These are phyloP conservation scores for Sciurus niger DNA, from an alignment of 2,113 vertebrate species.

Conservation along the genomic window DNA sequence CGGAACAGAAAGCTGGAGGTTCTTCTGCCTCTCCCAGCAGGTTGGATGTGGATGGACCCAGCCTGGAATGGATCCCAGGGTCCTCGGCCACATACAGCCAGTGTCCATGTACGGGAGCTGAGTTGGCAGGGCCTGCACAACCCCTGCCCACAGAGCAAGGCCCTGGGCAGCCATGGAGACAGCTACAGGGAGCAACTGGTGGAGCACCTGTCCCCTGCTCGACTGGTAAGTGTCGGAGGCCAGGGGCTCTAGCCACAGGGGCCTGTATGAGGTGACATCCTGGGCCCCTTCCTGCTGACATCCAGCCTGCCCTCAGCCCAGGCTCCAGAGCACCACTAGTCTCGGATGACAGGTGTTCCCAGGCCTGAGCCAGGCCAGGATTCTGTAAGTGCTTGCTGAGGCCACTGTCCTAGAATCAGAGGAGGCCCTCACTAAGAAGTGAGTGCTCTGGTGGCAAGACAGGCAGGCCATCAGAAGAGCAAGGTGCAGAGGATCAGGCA, in stretches of 20 bases:
- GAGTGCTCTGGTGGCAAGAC: not conserved
- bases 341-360: not conserved
- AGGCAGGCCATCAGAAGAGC: fast-evolving
- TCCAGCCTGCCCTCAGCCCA: not conserved
- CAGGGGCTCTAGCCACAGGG: not conserved
- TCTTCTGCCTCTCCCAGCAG: conserved; percentile 22
- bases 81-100: conserved; percentile 83
- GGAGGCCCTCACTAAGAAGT: not conserved
- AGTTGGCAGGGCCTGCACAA: conserved; percentile 89
- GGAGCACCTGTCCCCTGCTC: conserved; percentile 90
- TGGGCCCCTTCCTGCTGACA: not conserved
- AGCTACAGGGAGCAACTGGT: conserved; percentile 73
- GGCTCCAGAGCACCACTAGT: not conserved
- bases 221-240: conserved; percentile 89
- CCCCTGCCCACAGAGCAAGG: conserved; percentile 86
- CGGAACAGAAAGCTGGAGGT: not conserved
- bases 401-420: not conserved
- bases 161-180: conserved; percentile 67
- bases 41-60: conserved; percentile 82
- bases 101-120: conserved; percentile 89
- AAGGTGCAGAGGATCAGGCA: fast-evolving
- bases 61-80: conserved; percentile 70
- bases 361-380: not conserved
- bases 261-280: no score
- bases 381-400: not conserved